Evolutionary conservation across 2,797 vertebrate genomes (phyloP).

Genomic region (Fringilla coelebs): DNA sequence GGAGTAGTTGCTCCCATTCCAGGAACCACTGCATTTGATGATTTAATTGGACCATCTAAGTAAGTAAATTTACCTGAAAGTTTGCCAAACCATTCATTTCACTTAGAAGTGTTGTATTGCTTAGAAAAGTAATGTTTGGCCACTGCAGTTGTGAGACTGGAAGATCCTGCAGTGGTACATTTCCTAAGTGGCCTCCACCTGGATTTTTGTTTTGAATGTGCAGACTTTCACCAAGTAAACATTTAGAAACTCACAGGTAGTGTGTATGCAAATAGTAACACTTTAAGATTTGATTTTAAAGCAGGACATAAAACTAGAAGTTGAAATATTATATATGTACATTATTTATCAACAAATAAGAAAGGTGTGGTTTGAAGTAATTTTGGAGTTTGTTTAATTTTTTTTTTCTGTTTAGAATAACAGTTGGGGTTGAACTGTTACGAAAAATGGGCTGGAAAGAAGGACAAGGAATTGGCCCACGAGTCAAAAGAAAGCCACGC

Average conservation of each 20-base stretch:
- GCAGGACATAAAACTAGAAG: not conserved
- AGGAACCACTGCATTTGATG: constrained; percentile 87
- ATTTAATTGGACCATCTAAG: constrained; percentile 88
- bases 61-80: constrained; percentile 52
- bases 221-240: not conserved
- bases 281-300: not conserved
- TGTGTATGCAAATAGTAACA: not conserved
- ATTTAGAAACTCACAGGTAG: not conserved
- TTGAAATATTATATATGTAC: not conserved
- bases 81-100: not conserved
- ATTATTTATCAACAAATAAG: not conserved
- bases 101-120: not conserved
- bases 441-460: constrained; percentile 95
- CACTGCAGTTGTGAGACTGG: not conserved
- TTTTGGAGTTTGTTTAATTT: not conserved
- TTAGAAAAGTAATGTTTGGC: not conserved
- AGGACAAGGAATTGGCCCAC: constrained; percentile 92
- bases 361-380: not conserved
- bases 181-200: not conserved
- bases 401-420: constrained; percentile 75
- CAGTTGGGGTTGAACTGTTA: constrained; percentile 88
- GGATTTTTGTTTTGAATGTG: not conserved
- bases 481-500: constrained; percentile 85
- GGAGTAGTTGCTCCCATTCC: constrained; percentile 84
- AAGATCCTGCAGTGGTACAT: not conserved